Conservation (phyloP, 1,140 invertebrate species). For the Coenobita brevimanus region DNA sequence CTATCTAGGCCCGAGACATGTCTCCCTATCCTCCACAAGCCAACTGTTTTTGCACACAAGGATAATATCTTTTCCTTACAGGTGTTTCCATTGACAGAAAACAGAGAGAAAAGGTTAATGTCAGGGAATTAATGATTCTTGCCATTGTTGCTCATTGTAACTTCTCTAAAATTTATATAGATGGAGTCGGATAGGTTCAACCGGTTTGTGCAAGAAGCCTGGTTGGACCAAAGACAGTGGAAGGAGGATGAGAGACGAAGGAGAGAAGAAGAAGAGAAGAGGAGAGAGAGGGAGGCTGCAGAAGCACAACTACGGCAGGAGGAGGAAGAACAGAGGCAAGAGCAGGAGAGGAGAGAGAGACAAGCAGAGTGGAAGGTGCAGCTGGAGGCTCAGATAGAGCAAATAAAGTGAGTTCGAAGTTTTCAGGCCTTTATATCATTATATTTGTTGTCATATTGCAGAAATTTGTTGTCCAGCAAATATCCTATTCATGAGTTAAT, state of each 20-base stretch:
- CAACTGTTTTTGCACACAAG: no score
- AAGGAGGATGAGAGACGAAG: constrained; percentile 47
- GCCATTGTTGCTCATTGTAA: no score
- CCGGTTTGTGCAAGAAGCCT: constrained; percentile 55
- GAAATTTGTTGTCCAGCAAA: no score
- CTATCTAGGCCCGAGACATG: no score
- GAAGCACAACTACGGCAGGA: constrained; percentile 11
- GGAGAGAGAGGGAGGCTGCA: constrained; percentile 30
- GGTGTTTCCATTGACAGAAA: no score
- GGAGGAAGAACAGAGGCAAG: constrained; percentile 51
- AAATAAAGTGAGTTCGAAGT: constrained; percentile 45
- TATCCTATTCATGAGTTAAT: no score
- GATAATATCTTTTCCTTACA: no score
- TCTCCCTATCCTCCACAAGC: no score
- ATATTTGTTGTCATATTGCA: no score
- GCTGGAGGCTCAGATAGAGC: constrained; percentile 50
- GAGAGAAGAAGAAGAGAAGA: constrained; percentile 40
- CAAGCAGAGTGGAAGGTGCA: constrained; percentile 56
- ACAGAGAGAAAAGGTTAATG: no score
- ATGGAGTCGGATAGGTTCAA: constrained; percentile 58
- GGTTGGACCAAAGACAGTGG: constrained; percentile 57
- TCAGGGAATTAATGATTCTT: no score
- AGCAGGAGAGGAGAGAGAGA: constrained; percentile 31
- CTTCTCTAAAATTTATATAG: not conserved
- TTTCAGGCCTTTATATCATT: not conserved